Conservation (phyloP, 2,797 vertebrate species). For the Malurus leucopterus region DNA sequence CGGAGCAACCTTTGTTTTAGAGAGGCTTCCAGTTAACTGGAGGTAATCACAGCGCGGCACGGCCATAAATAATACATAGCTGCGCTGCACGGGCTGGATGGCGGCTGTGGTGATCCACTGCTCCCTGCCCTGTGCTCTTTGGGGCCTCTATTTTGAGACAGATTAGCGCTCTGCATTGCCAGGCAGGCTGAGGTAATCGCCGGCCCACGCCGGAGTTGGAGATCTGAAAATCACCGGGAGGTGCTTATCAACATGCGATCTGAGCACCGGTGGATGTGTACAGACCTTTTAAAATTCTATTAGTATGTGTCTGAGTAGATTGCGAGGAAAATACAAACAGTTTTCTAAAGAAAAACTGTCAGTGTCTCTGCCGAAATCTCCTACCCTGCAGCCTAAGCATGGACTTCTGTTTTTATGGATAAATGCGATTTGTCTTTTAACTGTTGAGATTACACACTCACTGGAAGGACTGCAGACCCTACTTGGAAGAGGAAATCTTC, state of each 20-base stretch:
- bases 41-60: background rate
- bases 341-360: constrained; percentile 28
- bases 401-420: constrained; percentile 41
- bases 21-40: constrained; percentile 47
- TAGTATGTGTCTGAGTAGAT: constrained; percentile 37
- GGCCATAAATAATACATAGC: constrained; percentile 51
- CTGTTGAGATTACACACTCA: constrained; percentile 28
- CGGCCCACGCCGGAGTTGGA: accelerated
- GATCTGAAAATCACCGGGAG: background rate
- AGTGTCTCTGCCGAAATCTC: constrained; percentile 21
- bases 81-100: background rate
- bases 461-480: background rate
- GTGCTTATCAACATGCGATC: constrained; percentile 23
- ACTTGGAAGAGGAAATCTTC: constrained; percentile 18
- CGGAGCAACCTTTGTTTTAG: constrained; percentile 20
- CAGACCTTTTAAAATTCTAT: constrained; percentile 55
- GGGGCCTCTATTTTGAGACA: background rate
- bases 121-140: background rate
- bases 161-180: background rate
- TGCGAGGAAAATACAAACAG: constrained; percentile 7
- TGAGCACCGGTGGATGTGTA: background rate
- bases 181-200: background rate
- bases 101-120: background rate
- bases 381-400: constrained; percentile 15
- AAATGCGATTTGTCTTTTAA: constrained; percentile 31